Evolutionary conservation across 2,113 vertebrate species (phyloP), one percentile per base, ranked within the genome.

Genomic region (Procavia capensis): DNA sequence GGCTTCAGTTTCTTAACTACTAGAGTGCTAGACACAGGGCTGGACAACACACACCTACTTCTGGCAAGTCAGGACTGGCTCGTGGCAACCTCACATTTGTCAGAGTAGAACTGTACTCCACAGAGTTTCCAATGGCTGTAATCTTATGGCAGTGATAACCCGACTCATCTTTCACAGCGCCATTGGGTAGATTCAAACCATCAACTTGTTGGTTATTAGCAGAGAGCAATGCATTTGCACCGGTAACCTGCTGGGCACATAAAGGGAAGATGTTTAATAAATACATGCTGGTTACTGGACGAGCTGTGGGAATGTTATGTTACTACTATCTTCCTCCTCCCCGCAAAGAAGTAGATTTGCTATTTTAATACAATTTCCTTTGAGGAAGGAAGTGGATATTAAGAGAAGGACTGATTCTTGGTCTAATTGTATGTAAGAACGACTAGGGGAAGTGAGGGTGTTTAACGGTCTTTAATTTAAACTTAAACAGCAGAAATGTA

Each of bases 261-360:
- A 22, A 13, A 27, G 24, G 36, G 31, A 66, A 45, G 45, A 4
- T 36, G 45, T 17, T 68, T 34, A 36, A 68, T 3, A 94, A 61
- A 34, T 5, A 31, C 27, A 54, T 4, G 3, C 11, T 2, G 22
- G 29, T 14, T 31, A 14, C 22, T 34, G 0, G 24, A 0, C 22
- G 66, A 85, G 39, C 45, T 64, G 64, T 6, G 6, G 75, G 74
- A 31, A 45, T 39, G 78, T 5, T 24, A 9, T 29, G 0, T 27
- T 16, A 20, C 3, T 3, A 34, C 24, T 70, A 45, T 25, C 47
- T 39, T 68, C 41, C 11, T 45, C 57, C 70, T 36, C 81, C 4
- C 10, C 22, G 16, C 24, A 29, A 72, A 70, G 50, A 57, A 76
- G 16, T 19, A 6, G 7, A 8, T 85, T 19, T 74, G 17, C 70